Evolutionary conservation across 2,797 vertebrate genomes (phyloP), one percentile per base, ranked within the genome.

Genomic region (Columba guinea): DNA sequence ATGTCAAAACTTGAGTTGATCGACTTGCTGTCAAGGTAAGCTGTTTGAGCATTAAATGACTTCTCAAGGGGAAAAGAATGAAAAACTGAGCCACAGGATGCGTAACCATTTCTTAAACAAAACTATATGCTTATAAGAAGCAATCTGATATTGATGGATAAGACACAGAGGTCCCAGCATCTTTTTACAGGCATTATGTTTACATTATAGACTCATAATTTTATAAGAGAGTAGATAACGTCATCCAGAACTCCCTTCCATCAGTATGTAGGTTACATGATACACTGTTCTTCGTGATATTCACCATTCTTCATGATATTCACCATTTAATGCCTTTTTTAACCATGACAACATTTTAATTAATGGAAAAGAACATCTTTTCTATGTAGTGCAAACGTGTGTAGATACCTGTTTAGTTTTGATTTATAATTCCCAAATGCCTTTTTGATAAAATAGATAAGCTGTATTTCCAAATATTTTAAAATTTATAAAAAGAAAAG

Each of bases 1-100:
- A 99, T 99, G 99, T 99, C 99, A 91, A 99, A 99, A 97, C 98
- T 99, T 46, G 99, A 99, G 95, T 97, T 99, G 89, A 99, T 99
- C 7, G 99, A 99, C 97, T 98, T 99, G 89, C 98, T 99, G 51
- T 98, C 99, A 75, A 98, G 99, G 99, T 99, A 97, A 96, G 97
- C 70, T 69, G 28, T 83, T 49, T 74, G 77, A 83, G 44, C 30
- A 35, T 53, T 82, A 64, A 56, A 53, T 35, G 19, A 58, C 24
- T 94, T 49, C 53, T 77, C 15, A 63, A 32, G 44, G 19, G 30
- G 19, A 64, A 22, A 19, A 35, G 34, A 73, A n/a, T 46, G 52
- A 89, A 87, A 87, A 95, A 53, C 26, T 37, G 30, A 86, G 37
- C 30, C 44, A 20, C 41, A 32, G 48, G 58, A 35, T 65, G 22